These are phyloP conservation scores for Strigamia transsilvanica DNA, from an alignment of 2,888 invertebrate species.

Conservation along the genomic window DNA sequence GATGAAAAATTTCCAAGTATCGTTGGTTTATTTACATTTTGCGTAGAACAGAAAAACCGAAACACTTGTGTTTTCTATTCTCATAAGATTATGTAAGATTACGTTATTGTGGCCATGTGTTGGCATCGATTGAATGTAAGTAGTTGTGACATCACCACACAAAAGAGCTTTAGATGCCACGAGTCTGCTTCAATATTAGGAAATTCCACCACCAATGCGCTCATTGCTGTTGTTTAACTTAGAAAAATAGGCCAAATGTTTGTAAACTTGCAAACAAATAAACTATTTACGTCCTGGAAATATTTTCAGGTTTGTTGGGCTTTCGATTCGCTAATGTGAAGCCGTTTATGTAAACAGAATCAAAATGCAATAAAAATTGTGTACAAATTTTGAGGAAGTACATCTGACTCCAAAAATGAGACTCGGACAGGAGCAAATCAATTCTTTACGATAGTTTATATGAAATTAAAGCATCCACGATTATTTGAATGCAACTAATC, in stretches of 20 bases:
- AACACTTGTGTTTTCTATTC: neutral
- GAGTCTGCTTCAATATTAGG: neutral
- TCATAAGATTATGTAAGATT: neutral
- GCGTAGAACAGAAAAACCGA: neutral
- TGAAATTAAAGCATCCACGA: neutral
- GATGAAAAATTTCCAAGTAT: too few species aligned
- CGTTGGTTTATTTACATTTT: neutral
- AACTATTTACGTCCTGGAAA: too few species aligned
- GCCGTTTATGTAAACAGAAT: too few species aligned
- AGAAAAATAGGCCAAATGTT: neutral
- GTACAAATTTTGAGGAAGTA: too few species aligned
- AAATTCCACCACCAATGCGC: neutral
- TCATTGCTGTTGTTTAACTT: neutral
- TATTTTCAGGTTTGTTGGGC: too few species aligned
- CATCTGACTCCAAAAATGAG: too few species aligned
- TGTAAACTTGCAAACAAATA: too few species aligned
- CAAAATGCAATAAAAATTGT: too few species aligned
- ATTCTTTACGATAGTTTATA: too few species aligned
- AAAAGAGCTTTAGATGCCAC: constrained; percentile 6
- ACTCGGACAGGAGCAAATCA: too few species aligned
- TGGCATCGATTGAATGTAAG: neutral
- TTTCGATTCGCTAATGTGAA: too few species aligned
- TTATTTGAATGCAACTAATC: constrained; percentile 35
- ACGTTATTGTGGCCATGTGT: neutral
- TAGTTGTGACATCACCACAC: neutral